Percentiles rank a stretch among this genome's conserved stretches.
These are phyloP conservation scores for Scaptomyza pallida DNA, from an alignment of 1,140 invertebrate species.

Conservation along the genomic window DNA sequence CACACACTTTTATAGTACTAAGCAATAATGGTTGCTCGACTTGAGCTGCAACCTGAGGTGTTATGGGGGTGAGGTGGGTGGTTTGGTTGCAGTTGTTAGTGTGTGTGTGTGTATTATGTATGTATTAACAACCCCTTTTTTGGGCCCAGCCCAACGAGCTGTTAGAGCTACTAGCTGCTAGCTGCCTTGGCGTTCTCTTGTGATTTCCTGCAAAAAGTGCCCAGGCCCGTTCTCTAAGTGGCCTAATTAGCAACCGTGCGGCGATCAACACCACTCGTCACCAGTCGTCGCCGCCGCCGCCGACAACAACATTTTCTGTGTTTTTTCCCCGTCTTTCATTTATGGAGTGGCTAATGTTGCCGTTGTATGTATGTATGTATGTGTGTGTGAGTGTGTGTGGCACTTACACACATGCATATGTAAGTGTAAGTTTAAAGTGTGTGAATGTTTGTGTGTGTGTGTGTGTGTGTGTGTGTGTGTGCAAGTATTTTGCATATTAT, in stretches of 20 bases:
- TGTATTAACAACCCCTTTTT: slow-evolving; percentile 51
- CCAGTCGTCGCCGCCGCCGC: slow-evolving; percentile 30
- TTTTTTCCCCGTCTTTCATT: slow-evolving; percentile 1
- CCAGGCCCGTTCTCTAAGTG: slow-evolving; percentile 61
- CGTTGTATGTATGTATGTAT: slow-evolving; percentile 14
- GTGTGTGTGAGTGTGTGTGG: slow-evolving; percentile 12
- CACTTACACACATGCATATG: slow-evolving; percentile 34
- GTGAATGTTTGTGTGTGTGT: slow-evolving; percentile 18
- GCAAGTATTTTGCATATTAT: slow-evolving; percentile 78
- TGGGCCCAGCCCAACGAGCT: neutral
- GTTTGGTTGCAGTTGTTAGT: neutral
- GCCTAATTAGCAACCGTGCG: slow-evolving; percentile 80
- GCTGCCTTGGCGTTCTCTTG: slow-evolving; percentile 50
- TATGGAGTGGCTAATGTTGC: slow-evolving; percentile 48
- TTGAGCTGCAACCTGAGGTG: slow-evolving; percentile 15
- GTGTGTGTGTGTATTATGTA: neutral
- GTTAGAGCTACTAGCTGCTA: too few species aligned
- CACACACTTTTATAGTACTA: slow-evolving; percentile 63
- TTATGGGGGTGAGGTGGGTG: neutral
- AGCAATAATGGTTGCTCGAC: slow-evolving; percentile 63
- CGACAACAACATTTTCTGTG: neutral
- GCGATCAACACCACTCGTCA: slow-evolving; percentile 79
- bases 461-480: slow-evolving; percentile 36
- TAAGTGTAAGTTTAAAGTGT: slow-evolving; percentile 1
- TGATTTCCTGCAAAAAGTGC: slow-evolving; percentile 73